Evolutionary conservation across 2,113 vertebrate genomes (phyloP), one percentile per base, ranked within the genome.

Genomic region (Microcebus tavaratra): DNA sequence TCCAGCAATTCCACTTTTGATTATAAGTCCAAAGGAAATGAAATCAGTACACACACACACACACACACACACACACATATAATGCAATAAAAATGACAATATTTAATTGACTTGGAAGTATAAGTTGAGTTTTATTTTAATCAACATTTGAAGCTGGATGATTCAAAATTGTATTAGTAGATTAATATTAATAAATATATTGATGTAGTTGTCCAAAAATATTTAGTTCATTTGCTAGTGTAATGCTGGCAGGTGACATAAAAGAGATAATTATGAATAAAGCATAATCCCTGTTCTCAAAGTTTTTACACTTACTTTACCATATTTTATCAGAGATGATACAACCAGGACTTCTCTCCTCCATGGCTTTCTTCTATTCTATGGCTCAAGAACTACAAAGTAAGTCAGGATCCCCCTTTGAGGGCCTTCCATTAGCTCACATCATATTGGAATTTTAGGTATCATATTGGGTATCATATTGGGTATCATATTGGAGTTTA

Each of bases 101-200:
- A n/a, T 45, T 84, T 90, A 84, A 31, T 12, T 86, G 55, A 86
- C 61, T 95, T 91, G 10, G 29, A 90, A 53, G 0, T 42, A 25
- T 63, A 45, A 84, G 29, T 88, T 7, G 7, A n/a, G 73, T 83
- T 94, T 82, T 25, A 67, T 90, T 67, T 92, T 89, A 93, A 76
- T 70, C 15, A 70, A 36, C 21, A 82, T 31, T 82, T 70, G n/a
- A 93, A 78, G 68, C 25, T 45, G 42, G 29, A 55, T 63, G 27
- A 70, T 70, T 82, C 23, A 95, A 95, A 79, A 39, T 93, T 81
- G 42, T 48, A 87, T 68, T 90, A 73, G 5, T 21, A 86, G 10
- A 18, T 57, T 89, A 73, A 78, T 42, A 81, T 75, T 83, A 79
- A 59, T 76, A 67, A 76, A 39, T 75, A 36, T 79, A 61, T 31